Evolutionary conservation across 2,797 vertebrate species (phyloP), one percentile per base, ranked within the genome.

Genomic region (Emys orbicularis): DNA sequence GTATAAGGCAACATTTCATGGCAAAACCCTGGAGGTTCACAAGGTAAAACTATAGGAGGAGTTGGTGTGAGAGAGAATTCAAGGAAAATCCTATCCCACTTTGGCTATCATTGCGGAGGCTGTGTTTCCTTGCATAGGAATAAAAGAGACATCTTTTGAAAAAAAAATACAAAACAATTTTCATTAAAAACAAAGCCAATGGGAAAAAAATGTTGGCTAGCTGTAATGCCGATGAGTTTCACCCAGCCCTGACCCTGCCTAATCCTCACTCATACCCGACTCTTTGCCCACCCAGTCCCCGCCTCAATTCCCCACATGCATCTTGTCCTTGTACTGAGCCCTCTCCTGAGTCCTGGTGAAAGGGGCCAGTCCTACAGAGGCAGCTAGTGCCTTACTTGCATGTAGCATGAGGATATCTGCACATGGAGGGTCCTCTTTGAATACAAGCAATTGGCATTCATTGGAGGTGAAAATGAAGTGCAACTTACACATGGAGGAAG

Each of bases 51-150:
- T 5, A 4, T 2, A 0, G 59, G 92, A 90, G 9, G 90, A 1
- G 4, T 10, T 4, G 5, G 76, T 44, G 87, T 77, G 1, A 3
- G 15, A 16, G 25, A 77, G 27, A 87, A 88, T 1, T 12, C 81
- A 84, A 9, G 1, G 1, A 86, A 34, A 5, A 7, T 3, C 4
- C 1, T 25, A 68, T 74, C 34, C 10, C 87, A 15, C 3, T 11
- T 86, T 44, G 91, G 21, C 2, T 77, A 3, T 37, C 82, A 18
- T 21, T 41, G 10, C 19, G 10, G n/a, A 72, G 65, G n/a, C 19
- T 23, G 61, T 65, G 65, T 41, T 72, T 72, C n/a, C 34, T n/a
- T 59, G 84, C 0, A 49, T 84, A 61, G 3, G 5, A 95, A 79
- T 47, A 29, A 59, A 6, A 59, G 27, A 59, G 13, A 61, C 65